Base-by-base conservation (phyloP, 2,113 vertebrate genomes). In the Scatophagus argus region DNA sequence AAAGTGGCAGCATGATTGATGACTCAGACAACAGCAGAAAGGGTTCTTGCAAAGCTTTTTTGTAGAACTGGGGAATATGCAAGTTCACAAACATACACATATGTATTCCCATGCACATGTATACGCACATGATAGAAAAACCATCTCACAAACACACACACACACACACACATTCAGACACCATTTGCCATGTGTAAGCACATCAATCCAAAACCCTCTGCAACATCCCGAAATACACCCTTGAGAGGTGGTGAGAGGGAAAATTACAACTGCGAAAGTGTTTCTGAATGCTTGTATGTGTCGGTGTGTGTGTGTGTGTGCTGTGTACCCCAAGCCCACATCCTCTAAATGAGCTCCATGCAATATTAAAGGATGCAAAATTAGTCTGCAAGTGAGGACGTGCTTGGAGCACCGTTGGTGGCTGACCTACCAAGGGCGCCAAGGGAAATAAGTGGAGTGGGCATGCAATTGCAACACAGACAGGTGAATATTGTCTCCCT, bases 1-100 rank as follows among this genome's bases (percentile, higher is more conserved):
- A 97, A 96, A 96, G 94, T 96, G 96, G 96, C 96, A 96, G 95
- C 8, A 93, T 97, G 97, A 99, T 96, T 96, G 96, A 98, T 97
- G 96, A 94, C 92, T 89, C 80, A 84, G 78, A 93, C 91, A 95
- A 94, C 93, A 92, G 94, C 94, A 95, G 94, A 93, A 80, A 94
- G 95, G 94, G 87, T 88, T 82, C 96, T 95, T 94, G 93, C 92
- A 93, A 94, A 88, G 67, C 94, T 66, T 39, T 60, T 94, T 93
- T 93, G 94, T 88, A 91, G 79, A 95, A 93, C 93, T 86, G 10
- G 88, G 94, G 95, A 93, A 71, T 54, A 55, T 55, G 25, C 52
- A 55, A 31, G 13, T 55, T 47, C 14, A 65, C 14, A 29, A 29
- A 77, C 23, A 46, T 9, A 38, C 2, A 60, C 21, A 80, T 9